Conservation (phyloP, 1,140 invertebrate genomes). For the Planococcus citri region DNA sequence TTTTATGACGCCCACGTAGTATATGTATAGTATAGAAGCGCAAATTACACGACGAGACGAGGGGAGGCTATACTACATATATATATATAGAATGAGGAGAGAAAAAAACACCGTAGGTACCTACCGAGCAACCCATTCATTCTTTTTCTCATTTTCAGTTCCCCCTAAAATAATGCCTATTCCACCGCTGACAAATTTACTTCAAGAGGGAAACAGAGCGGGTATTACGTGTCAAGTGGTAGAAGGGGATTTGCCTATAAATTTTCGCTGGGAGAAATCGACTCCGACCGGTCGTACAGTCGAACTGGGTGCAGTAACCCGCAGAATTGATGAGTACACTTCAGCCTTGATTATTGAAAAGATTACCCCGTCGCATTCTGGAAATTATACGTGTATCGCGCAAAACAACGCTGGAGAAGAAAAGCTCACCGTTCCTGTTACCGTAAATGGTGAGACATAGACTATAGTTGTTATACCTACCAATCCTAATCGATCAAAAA, state of each 20-base stretch:
- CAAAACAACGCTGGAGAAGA: slow-evolving; percentile 69
- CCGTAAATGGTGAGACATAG: slow-evolving; percentile 58
- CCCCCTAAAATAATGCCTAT: slow-evolving; percentile 78
- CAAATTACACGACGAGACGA: too few species aligned
- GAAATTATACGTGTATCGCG: slow-evolving; percentile 80
- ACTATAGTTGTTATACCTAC: too few species aligned
- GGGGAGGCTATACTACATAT: too few species aligned
- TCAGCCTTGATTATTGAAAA: slow-evolving; percentile 77
- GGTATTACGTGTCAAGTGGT: slow-evolving; percentile 87
- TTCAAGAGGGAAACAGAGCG: slow-evolving; percentile 80
- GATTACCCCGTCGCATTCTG: slow-evolving; percentile 66
- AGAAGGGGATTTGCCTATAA: slow-evolving; percentile 85
- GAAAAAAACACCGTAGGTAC: too few species aligned
- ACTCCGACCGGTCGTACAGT: slow-evolving; percentile 44
- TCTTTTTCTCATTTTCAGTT: slow-evolving; percentile 47
- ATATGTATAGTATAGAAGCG: background rate
- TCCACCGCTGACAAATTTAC: slow-evolving; percentile 60
- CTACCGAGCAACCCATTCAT: background rate
- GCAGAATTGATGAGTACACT: slow-evolving; percentile 71
- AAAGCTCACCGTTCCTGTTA: slow-evolving; percentile 56
- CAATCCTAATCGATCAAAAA: background rate
- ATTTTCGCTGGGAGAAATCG: slow-evolving; percentile 64
- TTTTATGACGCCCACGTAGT: background rate
- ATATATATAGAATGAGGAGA: too few species aligned
- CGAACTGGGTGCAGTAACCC: slow-evolving; percentile 37